Evolutionary conservation across 2,797 vertebrate genomes (phyloP), one percentile per base, ranked within the genome.

Genomic region (Tarsius wallacei): DNA sequence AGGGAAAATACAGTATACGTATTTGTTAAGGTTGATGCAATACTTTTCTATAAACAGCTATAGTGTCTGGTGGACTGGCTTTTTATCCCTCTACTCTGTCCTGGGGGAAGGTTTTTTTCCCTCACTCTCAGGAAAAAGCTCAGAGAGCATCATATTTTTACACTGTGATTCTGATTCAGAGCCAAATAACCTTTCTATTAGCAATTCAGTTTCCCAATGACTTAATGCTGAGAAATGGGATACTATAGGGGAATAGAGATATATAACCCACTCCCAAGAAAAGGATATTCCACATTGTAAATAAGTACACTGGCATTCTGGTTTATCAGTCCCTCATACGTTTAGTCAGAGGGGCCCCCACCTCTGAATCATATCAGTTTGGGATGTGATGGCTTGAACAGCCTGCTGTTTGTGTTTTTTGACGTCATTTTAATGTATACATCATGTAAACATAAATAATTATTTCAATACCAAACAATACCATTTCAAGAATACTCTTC

Each of bases 391-490:
- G 63, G 76, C 42, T 80, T 53, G 22, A 84, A 47, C 3, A 13
- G 31, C 42, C 28, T 71, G 21, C 16, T 77, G 6, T 86, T 91
- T 73, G 51, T 74, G 16, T 63, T 73, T 28, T 93, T 90, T 81
- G 21, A 89, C 8, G 33, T 80, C 36, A 78, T 88, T 93, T 96
- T 81, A 80, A 93, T 76, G 68, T 87, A 66, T 61, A 47, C 5
- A 66, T 71, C 3, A 0, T 51, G 26, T 66, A 68, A 93, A 91
- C 11, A 24, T 85, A 78, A 81, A 36, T 83, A 64, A 84, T 33
- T 57, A 49, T 74, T 89, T 73, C 96, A 74, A 83, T 68, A 55
- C 16, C 15, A 94, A 94, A 61, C 16, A 78, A 78, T 90, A 36
- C 33, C 24, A 74, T 57, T 87, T 86, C 21, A 90, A 85, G n/a